Evolutionary conservation across 2,888 invertebrate species (phyloP).

Genomic region (Caenorhabditis angaria): DNA sequence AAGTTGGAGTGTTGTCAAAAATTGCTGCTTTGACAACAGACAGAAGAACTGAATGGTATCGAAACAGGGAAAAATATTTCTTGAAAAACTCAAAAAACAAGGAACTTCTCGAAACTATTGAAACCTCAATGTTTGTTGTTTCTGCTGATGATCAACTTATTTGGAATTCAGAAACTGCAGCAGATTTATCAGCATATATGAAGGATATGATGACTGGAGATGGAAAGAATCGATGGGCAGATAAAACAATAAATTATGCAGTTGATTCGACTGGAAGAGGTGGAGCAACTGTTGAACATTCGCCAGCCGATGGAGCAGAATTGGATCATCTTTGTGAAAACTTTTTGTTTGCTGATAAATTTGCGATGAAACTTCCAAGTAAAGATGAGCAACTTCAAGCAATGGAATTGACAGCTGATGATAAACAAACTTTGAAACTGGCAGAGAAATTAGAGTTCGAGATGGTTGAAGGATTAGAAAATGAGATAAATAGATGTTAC

Average conservation of each 20-base stretch:
- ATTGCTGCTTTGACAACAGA: conserved; percentile 63
- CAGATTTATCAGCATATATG: conserved; percentile 47
- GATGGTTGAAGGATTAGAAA: conserved; percentile 45
- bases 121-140: conserved; percentile 59
- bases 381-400: conserved; percentile 46
- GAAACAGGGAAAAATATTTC: conserved; percentile 64
- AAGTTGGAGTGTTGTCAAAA: conserved; percentile 44
- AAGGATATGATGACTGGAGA: conserved; percentile 59
- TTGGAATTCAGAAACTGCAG: neutral
- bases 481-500: conserved; percentile 46
- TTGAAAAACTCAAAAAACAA: conserved; percentile 54
- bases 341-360: conserved; percentile 57
- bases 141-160: conserved; percentile 45
- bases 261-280: conserved; percentile 31
- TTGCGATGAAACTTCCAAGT: conserved; percentile 18
- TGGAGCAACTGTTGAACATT: conserved; percentile 67
- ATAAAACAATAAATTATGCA: conserved; percentile 67
- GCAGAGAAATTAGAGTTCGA: conserved; percentile 56
- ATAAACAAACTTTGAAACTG: conserved; percentile 37
- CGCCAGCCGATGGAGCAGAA: conserved; percentile 66
- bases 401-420: conserved; percentile 26
- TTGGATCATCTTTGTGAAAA: conserved; percentile 69
- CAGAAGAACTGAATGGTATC: conserved; percentile 55
- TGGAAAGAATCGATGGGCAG: conserved; percentile 65
- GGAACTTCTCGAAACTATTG: conserved; percentile 57